These are phyloP conservation scores for Graphium colonna DNA, from an alignment of 2,888 invertebrate species.

Conservation along the genomic window DNA sequence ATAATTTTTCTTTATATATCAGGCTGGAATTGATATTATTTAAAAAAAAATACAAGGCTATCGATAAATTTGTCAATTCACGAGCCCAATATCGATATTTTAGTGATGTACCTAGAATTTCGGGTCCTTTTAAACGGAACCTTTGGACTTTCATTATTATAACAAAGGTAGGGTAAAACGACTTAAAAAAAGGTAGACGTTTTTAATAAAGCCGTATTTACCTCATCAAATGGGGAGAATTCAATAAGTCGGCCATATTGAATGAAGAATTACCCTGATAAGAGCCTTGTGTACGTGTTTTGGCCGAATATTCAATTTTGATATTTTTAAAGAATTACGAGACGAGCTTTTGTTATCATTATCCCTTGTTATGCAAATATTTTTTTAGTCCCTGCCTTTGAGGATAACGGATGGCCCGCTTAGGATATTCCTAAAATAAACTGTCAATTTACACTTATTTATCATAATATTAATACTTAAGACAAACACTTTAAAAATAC, in stretches of 20 bases:
- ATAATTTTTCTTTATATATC: too few relatives aligned
- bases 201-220: constrained; percentile 22
- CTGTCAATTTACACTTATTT: too few relatives aligned
- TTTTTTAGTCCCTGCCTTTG: neutral
- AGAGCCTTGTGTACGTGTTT: constrained; percentile 1
- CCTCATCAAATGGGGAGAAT: constrained; percentile 11
- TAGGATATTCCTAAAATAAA: neutral
- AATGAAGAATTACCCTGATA: constrained; percentile 17
- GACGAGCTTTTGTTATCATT: neutral
- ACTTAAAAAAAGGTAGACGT: constrained; percentile 19
- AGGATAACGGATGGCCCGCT: neutral
- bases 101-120: constrained; percentile 40
- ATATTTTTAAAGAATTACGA: neutral
- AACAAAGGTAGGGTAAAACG: constrained; percentile 15
- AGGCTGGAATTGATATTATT: too few relatives aligned
- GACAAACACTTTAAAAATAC: too few relatives aligned
- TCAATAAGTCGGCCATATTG: constrained; percentile 15
- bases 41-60: neutral
- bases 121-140: neutral
- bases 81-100: constrained; percentile 38
- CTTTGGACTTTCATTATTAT: constrained; percentile 20
- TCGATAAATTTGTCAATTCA: constrained; percentile 16
- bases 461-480: too few relatives aligned
- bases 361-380: neutral
- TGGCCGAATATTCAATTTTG: neutral